Evolutionary conservation across 2,797 vertebrate genomes (phyloP).

Genomic region (Darevskia mixta): DNA sequence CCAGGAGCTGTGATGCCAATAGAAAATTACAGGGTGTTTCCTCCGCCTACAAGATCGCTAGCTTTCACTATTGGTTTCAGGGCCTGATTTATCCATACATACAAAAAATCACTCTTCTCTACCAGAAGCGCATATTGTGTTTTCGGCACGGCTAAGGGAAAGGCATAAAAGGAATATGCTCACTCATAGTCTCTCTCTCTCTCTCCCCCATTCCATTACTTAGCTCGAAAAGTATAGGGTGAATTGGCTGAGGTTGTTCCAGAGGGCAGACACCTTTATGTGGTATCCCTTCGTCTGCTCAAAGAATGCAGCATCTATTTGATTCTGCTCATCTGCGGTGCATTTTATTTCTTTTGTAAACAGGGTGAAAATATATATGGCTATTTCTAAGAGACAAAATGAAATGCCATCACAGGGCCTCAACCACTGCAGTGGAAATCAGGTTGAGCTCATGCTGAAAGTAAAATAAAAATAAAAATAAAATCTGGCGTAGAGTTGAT

Average conservation of each 20-base stretch:
- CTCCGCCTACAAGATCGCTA: conserved; percentile 79
- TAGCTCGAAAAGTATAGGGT: conserved; percentile 60
- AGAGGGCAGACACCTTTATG: conserved; percentile 55
- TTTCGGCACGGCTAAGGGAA: conserved; percentile 56
- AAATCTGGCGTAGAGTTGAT: neutral
- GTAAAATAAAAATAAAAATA: neutral
- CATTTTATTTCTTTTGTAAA: conserved; percentile 43
- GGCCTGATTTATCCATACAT: conserved; percentile 78
- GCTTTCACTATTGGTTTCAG: conserved; percentile 76
- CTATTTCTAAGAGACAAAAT: conserved; percentile 19
- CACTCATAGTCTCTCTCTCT: neutral
- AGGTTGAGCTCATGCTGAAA: neutral
- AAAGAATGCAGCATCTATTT: conserved; percentile 34
- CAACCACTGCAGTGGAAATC: conserved; percentile 3
- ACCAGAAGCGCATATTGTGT: conserved; percentile 71
- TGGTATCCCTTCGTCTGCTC: conserved; percentile 30
- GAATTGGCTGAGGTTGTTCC: conserved; percentile 46
- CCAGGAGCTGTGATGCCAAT: conserved; percentile 72
- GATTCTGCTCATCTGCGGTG: conserved; percentile 28
- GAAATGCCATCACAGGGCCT: conserved; percentile 12
- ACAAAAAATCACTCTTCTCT: conserved; percentile 61
- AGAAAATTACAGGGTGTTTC: conserved; percentile 83
- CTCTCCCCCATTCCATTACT: conserved; percentile 46
- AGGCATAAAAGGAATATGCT: conserved; percentile 41
- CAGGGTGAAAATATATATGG: neutral